A percentile compares a stretch with the other conserved stretches of the same genome.
Evolutionary conservation across 2,797 vertebrate genomes (phyloP).

Genomic region (Pseudochirops cupreus): DNA sequence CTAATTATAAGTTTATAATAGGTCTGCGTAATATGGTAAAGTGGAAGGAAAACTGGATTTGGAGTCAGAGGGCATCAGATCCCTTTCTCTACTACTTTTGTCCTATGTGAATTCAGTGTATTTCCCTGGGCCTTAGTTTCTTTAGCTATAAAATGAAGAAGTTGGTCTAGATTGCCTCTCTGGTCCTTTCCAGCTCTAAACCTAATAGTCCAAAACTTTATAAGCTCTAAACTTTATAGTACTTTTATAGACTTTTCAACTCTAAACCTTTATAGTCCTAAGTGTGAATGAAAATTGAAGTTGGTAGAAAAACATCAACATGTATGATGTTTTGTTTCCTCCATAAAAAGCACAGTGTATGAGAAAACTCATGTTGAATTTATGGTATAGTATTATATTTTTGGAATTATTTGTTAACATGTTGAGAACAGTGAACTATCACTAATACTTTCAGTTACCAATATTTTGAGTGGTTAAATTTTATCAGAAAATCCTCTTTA

Average conservation of each 20-base stretch:
- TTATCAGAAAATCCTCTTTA: neutral
- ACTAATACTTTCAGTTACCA: neutral
- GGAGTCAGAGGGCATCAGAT: neutral
- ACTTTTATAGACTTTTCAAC: neutral
- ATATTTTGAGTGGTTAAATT: neutral
- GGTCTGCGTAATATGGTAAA: neutral
- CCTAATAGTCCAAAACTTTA: neutral
- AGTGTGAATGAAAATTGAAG: neutral
- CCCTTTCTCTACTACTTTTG: neutral
- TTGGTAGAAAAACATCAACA: neutral
- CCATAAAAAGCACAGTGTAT: neutral
- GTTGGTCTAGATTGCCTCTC: neutral
- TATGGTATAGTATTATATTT: neutral
- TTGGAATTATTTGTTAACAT: neutral
- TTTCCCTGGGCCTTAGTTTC: neutral
- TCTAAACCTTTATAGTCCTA: neutral
- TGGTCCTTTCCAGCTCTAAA: neutral
- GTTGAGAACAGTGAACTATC: neutral
- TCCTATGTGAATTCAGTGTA: neutral
- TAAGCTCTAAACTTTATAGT: neutral
- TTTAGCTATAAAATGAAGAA: neutral
- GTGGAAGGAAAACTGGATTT: neutral
- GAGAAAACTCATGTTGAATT: neutral
- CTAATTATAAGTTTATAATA: neutral
- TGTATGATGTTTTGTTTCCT: neutral